Evolutionary conservation across 1,140 invertebrate species (phyloP).

Genomic region (Anthonomus grandis): DNA sequence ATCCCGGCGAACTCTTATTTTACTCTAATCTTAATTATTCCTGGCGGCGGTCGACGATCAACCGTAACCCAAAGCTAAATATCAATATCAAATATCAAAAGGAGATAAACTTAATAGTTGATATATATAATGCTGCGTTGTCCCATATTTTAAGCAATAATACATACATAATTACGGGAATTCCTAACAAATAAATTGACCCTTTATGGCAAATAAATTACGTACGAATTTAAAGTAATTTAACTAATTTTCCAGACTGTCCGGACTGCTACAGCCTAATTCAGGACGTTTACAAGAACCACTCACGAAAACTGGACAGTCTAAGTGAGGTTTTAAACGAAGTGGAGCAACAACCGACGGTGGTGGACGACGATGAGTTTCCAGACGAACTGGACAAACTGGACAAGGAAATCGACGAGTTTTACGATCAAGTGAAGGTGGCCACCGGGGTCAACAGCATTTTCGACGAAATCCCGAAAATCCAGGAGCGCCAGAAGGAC

Average conservation of each 20-base stretch:
- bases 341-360: conserved; percentile 50
- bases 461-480: conserved; percentile 58
- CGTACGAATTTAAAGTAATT: too few species aligned
- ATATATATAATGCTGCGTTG: too few species aligned
- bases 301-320: conserved; percentile 64
- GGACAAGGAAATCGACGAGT: conserved; percentile 65
- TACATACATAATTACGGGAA: too few species aligned
- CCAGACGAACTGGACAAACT: conserved; percentile 69
- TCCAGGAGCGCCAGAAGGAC: conserved; percentile 56
- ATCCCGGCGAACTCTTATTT: too few species aligned
- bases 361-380: conserved; percentile 69
- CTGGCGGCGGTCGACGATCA: too few species aligned
- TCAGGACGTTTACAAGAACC: conserved; percentile 79
- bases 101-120: too few species aligned
- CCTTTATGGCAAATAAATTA: too few species aligned
- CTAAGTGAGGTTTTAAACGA: conserved; percentile 52
- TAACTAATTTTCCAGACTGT: conserved; percentile 81
- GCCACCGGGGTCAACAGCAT: conserved; percentile 49
- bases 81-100: too few species aligned
- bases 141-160: too few species aligned
- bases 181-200: too few species aligned
- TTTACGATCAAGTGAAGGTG: conserved; percentile 38
- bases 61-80: too few species aligned
- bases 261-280: conserved; percentile 92
- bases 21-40: too few species aligned